Percentiles rank a stretch among this genome's conserved stretches.
Conservation (phyloP, 92 coral and sea anemone genomes). For the Epizoanthus scotinus region DNA sequence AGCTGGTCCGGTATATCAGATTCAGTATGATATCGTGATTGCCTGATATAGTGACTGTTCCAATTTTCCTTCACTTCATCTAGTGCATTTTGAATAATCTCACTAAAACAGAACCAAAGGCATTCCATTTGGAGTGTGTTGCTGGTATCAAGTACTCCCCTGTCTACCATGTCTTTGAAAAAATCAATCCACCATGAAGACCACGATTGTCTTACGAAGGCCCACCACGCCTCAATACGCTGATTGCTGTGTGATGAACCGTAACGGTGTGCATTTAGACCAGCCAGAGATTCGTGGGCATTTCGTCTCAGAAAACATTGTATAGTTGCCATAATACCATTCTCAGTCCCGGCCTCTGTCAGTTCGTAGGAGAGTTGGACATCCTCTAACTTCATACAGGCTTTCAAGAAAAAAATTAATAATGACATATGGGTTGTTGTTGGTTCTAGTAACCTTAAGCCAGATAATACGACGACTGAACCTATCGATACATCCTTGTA, state of each 20-base stretch:
- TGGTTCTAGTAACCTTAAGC: conserved; percentile 48
- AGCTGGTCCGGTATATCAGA: conserved; percentile 50
- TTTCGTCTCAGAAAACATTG: conserved; percentile 49
- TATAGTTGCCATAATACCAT: conserved; percentile 43
- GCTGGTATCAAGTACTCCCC: conserved; percentile 50
- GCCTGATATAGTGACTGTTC: conserved; percentile 51
- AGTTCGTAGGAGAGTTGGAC: conserved; percentile 44
- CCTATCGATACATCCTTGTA: conserved; percentile 44
- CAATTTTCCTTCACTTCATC: conserved; percentile 52
- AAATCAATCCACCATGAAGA: conserved; percentile 50
- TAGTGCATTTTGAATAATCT: conserved; percentile 49
- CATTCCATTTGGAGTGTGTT: conserved; percentile 40
- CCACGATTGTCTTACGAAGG: conserved; percentile 47
- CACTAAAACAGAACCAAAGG: too few relatives aligned
- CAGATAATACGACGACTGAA: conserved; percentile 10
- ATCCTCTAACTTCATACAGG: conserved; percentile 39
- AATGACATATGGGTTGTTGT: conserved; percentile 35
- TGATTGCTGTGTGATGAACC: conserved; percentile 54
- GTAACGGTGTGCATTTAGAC: conserved; percentile 45
- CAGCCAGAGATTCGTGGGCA: conserved; percentile 40
- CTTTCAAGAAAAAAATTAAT: conserved; percentile 23
- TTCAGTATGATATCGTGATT: conserved; percentile 50
- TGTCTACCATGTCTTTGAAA: conserved; percentile 40
- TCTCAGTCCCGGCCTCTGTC: conserved; percentile 51
- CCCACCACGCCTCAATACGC: conserved; percentile 56